These are phyloP conservation scores for Paratilapia polleni DNA, from an alignment of 2,113 vertebrate genomes.

Conservation along the genomic window DNA sequence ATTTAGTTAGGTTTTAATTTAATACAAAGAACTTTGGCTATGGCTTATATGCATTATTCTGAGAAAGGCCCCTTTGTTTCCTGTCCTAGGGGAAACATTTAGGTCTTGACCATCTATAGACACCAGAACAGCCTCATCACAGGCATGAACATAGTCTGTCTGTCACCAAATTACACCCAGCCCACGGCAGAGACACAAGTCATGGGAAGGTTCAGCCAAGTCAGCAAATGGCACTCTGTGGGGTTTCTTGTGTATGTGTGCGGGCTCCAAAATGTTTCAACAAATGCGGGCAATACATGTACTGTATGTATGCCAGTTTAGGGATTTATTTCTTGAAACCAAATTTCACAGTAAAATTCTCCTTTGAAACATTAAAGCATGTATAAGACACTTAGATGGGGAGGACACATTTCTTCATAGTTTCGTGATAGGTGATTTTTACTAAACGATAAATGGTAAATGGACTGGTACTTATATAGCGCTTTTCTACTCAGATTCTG, in stretches of 20 bases:
- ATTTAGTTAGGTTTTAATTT: slow-evolving; percentile 29
- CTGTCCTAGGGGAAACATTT: slow-evolving; percentile 68
- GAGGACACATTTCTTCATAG: background rate
- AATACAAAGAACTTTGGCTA: slow-evolving; percentile 30
- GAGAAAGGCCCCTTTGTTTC: slow-evolving; percentile 56
- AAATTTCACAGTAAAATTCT: background rate
- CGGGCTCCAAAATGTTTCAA: background rate
- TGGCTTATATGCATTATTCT: slow-evolving; percentile 41
- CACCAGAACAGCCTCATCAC: slow-evolving; percentile 44
- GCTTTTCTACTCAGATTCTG: too few species aligned
- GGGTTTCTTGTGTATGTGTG: background rate
- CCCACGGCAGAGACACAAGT: slow-evolving; percentile 18
- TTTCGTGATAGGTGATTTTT: background rate
- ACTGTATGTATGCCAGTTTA: background rate
- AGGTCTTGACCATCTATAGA: slow-evolving; percentile 49
- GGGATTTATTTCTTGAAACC: background rate
- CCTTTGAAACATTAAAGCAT: background rate
- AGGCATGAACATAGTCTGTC: slow-evolving; percentile 29
- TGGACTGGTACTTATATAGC: too few species aligned
- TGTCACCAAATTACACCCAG: slow-evolving; percentile 40
- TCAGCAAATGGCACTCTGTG: slow-evolving; percentile 22
- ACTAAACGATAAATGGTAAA: background rate
- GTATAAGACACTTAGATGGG: background rate
- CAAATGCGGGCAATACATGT: background rate
- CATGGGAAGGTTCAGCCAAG: slow-evolving; percentile 17